Evolutionary conservation across 2,888 invertebrate genomes (phyloP), one percentile per base, ranked within the genome.

Genomic region (Drosophila lutescens): DNA sequence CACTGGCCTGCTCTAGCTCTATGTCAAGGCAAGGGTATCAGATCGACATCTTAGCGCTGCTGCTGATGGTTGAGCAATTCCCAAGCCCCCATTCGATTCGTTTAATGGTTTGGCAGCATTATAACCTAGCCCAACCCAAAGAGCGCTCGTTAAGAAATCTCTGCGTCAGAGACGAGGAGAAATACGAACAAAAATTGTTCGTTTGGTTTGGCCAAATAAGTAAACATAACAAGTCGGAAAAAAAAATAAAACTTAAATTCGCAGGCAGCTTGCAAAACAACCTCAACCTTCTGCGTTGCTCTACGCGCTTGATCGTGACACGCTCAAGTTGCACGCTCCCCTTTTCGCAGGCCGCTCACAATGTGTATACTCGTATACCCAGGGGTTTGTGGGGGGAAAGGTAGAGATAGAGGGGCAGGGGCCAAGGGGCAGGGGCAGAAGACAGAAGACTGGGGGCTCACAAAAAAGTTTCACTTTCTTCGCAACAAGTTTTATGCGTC

Each of bases 401-500:
- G 51, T 50, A 47, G 40, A n/a, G n/a, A n/a, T n/a, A n/a, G n/a
- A n/a, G n/a, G n/a, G n/a, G 30, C 40, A 17, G 23, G 30, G 47
- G 32, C 15, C 30, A 47, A 12, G 15, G 15, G 47, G 15, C 32
- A 47, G 47, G 5, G n/a, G 47, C 30, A 32, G 32, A 47, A 47
- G 32, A 47, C 47, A 32, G 47, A 20, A 40, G 40, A 40, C 38
- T 17, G 51, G 51, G 51, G 47, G 56, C 55, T 61, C 50, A 70
- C 66, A 67, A 66, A 77, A 80, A 80, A 89, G 82, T 90, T 89
- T 89, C 89, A 89, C 89, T 89, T 89, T 89, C 89, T 88, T 89
- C 86, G 82, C 88, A 90, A 79, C 80, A 79, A 86, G 83, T 85
- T 88, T 77, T 69, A 69, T 76, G 67, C 70, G 71, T 76, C 13